These are phyloP conservation scores for Entomobrya proxima DNA, from an alignment of 2,888 invertebrate species.

Conservation along the genomic window DNA sequence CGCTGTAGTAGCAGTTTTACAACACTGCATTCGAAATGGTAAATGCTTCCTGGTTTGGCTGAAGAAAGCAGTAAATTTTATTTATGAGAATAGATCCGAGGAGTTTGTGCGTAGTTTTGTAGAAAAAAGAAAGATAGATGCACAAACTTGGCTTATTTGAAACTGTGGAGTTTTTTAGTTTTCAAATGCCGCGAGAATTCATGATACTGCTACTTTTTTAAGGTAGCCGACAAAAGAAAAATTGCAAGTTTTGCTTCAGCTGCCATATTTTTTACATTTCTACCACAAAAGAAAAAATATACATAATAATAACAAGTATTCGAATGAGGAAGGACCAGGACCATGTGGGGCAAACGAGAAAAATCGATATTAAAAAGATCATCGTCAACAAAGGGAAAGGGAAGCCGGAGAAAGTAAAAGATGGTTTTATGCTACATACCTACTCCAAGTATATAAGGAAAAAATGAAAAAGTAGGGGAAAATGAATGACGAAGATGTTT, in stretches of 20 bases:
- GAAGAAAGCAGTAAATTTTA: neutral
- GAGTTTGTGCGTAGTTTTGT: neutral
- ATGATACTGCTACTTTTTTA: neutral
- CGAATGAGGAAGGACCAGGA: no score
- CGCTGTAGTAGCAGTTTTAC: neutral
- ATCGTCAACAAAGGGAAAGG: neutral
- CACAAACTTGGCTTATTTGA: neutral
- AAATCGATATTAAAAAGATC: conserved; percentile 39
- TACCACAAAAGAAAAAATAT: neutral
- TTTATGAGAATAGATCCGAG: conserved; percentile 15
- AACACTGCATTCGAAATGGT: neutral
- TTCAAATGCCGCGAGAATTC: no score
- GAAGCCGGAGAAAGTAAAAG: no score
- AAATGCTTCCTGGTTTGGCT: conserved; percentile 9
- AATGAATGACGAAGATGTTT: neutral
- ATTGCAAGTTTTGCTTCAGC: conserved; percentile 1
- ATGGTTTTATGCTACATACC: neutral
- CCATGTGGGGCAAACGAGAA: conserved; percentile 4
- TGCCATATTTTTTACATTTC: neutral
- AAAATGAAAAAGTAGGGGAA: neutral
- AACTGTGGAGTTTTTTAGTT: no score
- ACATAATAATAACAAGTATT: neutral
- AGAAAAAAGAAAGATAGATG: neutral
- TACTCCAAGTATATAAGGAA: neutral
- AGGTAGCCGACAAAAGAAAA: conserved; percentile 1